Conservation (phyloP, 2,888 invertebrate genomes). For the Melieria omissa region DNA sequence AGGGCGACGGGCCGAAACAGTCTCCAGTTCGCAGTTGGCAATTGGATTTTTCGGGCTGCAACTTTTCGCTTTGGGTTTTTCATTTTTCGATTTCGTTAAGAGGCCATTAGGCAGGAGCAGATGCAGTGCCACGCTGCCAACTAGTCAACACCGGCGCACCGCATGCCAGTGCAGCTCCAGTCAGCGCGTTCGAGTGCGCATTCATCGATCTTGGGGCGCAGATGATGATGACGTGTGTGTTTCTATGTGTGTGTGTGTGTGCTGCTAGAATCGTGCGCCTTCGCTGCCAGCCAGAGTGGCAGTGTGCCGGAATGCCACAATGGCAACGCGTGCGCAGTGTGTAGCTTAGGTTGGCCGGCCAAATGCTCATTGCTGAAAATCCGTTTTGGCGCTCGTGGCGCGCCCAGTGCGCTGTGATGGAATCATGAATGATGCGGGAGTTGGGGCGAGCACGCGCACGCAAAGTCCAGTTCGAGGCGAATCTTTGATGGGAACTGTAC, state of each 20-base stretch:
- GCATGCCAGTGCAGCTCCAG: slow-evolving; percentile 12
- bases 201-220: slow-evolving; percentile 32
- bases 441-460: slow-evolving; percentile 32
- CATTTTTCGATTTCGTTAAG: slow-evolving; percentile 30
- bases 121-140: not conserved
- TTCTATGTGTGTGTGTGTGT: slow-evolving; percentile 41
- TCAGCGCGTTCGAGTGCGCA: slow-evolving; percentile 14
- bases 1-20: slow-evolving; percentile 5
- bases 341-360: slow-evolving; percentile 26
- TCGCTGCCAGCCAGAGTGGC: slow-evolving; percentile 21
- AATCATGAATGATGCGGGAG: slow-evolving; percentile 63
- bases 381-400: slow-evolving; percentile 54
- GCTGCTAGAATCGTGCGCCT: slow-evolving; percentile 52
- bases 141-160: slow-evolving; percentile 20
- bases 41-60: slow-evolving; percentile 47
- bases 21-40: slow-evolving; percentile 49
- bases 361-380: slow-evolving; percentile 48
- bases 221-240: slow-evolving; percentile 11
- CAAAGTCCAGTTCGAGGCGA: slow-evolving; percentile 16
- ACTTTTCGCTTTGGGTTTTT: slow-evolving; percentile 7
- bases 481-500: slow-evolving; percentile 64
- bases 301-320: slow-evolving; percentile 14
- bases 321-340: slow-evolving; percentile 22
- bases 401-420: slow-evolving; percentile 49
- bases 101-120: slow-evolving; percentile 36